Evolutionary conservation across 2,888 invertebrate species (phyloP).

Genomic region (Andrena fulva): DNA sequence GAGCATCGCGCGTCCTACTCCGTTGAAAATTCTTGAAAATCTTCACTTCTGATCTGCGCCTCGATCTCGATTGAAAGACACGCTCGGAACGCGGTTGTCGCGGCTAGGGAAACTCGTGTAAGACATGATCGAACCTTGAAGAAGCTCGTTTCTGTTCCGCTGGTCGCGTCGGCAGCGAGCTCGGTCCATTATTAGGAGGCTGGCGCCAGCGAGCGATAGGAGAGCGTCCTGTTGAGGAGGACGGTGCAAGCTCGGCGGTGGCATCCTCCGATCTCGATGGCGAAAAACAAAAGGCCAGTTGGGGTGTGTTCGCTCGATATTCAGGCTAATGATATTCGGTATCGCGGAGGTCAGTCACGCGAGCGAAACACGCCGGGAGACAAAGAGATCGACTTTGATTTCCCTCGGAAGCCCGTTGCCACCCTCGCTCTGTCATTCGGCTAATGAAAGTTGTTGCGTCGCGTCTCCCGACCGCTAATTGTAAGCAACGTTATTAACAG

Average conservation of each 20-base stretch:
- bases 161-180: background rate
- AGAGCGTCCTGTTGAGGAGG: conserved; percentile 10
- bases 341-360: conserved; percentile 49
- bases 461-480: conserved; percentile 1
- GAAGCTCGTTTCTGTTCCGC: conserved; percentile 5
- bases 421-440: conserved; percentile 22
- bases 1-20: no score
- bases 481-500: conserved; percentile 20
- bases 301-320: conserved; percentile 58
- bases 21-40: no score
- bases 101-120: background rate
- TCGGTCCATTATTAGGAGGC: conserved; percentile 47
- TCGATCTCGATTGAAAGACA: background rate
- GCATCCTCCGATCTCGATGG: conserved; percentile 12
- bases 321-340: conserved; percentile 63
- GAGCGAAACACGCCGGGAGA: conserved; percentile 25
- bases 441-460: conserved; percentile 39
- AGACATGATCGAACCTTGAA: conserved; percentile 7
- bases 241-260: background rate
- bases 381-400: conserved; percentile 48
- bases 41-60: no score
- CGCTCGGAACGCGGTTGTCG: background rate
- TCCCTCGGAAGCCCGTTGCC: conserved; percentile 12
- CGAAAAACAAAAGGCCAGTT: conserved; percentile 52
- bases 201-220: conserved; percentile 31